Evolutionary conservation across 2,888 invertebrate genomes (phyloP).

Genomic region (Coleophora flavipennella): DNA sequence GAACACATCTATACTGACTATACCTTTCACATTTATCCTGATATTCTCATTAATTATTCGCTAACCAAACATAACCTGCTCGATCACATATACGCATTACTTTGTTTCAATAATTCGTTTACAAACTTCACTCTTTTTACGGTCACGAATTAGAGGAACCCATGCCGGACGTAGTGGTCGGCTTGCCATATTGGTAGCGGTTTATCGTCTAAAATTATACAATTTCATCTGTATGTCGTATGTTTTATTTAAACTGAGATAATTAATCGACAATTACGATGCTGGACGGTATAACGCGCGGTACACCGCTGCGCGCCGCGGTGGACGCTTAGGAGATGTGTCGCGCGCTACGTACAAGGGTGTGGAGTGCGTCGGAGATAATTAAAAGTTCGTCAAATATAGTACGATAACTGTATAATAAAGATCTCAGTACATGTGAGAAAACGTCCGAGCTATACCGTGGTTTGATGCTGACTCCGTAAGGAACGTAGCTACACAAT

Average conservation of each 20-base stretch:
- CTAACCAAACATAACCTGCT: too few species aligned
- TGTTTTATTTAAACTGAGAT: constrained; percentile 67
- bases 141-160: constrained; percentile 37
- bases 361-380: too few species aligned
- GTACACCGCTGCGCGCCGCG: constrained; percentile 53
- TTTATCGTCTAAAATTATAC: constrained; percentile 62
- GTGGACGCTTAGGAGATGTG: constrained; percentile 43
- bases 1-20: constrained; percentile 53
- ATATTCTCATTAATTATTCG: too few species aligned
- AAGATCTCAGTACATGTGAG: too few species aligned
- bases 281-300: constrained; percentile 58
- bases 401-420: too few species aligned
- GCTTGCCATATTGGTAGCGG: constrained; percentile 58
- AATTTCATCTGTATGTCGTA: constrained; percentile 59
- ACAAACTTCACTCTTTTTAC: constrained; percentile 45
- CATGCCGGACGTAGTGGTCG: constrained; percentile 39
- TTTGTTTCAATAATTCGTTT: constrained; percentile 18
- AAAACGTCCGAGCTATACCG: too few species aligned
- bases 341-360: too few species aligned
- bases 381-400: too few species aligned
- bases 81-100: constrained; percentile 37
- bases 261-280: constrained; percentile 71
- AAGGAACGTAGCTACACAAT: too few species aligned
- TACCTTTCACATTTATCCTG: too few species aligned
- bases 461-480: too few species aligned